Conservation (phyloP, 2,888 invertebrate species). For the Himalopsyche kuldschensis region DNA sequence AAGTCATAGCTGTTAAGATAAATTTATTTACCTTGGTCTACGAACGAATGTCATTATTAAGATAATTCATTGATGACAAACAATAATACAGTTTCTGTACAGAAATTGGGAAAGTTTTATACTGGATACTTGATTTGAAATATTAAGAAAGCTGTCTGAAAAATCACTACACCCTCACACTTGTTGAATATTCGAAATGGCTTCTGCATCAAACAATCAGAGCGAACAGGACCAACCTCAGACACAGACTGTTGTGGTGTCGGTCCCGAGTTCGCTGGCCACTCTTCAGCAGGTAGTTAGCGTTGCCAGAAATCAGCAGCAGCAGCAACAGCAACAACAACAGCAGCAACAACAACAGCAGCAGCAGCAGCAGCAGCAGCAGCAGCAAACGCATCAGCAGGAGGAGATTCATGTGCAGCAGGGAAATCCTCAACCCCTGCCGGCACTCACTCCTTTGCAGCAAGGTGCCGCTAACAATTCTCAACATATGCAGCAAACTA, state of each 20-base stretch:
- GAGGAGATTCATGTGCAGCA: slow-evolving; percentile 36
- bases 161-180: background rate
- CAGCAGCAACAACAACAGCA: slow-evolving; percentile 44
- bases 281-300: slow-evolving; percentile 49
- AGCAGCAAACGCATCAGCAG: slow-evolving; percentile 23
- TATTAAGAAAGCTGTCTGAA: background rate
- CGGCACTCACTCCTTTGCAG: background rate
- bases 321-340: slow-evolving; percentile 38
- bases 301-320: slow-evolving; percentile 21
- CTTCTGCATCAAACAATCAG: slow-evolving; percentile 41
- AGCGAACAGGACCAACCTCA: slow-evolving; percentile 54
- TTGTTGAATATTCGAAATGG: background rate
- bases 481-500: slow-evolving; percentile 61
- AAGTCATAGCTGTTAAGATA: background rate
- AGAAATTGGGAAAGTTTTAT: background rate
- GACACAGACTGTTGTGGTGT: slow-evolving; percentile 57
- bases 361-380: slow-evolving; percentile 43
- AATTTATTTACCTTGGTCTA: background rate
- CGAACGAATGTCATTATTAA: background rate
- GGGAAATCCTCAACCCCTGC: slow-evolving; percentile 18
- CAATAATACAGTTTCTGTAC: background rate
- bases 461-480: slow-evolving; percentile 15
- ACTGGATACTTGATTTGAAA: background rate
- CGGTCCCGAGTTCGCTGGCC: slow-evolving; percentile 55
- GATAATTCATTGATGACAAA: background rate